Evolutionary conservation across 2,888 invertebrate genomes (phyloP).

Genomic region (Pristionchus arcanus): DNA sequence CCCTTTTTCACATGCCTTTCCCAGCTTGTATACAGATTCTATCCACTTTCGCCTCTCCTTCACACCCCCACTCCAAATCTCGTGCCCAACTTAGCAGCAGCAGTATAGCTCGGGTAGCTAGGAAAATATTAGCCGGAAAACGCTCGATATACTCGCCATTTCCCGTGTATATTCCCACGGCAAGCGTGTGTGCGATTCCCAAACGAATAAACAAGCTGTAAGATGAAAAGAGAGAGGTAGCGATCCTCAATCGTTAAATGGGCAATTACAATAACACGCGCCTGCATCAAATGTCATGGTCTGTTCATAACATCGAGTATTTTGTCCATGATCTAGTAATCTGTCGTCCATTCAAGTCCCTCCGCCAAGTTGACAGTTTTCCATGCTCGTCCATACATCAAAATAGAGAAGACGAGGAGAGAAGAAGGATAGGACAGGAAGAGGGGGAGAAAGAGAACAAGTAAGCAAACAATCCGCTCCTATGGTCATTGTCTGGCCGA

Average conservation of each 20-base stretch:
- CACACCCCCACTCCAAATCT: slow-evolving; percentile 24
- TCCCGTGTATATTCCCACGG: slow-evolving; percentile 9
- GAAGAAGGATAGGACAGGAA: slow-evolving; percentile 1
- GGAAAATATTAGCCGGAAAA: slow-evolving; percentile 27
- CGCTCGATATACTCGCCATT: not conserved
- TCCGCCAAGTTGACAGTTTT: not conserved
- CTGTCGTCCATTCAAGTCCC: not conserved
- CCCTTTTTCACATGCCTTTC: not conserved
- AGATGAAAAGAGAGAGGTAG: not conserved
- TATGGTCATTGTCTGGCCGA: not conserved
- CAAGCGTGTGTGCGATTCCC: not conserved
- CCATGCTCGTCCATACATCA: not conserved
- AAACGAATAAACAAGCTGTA: slow-evolving; percentile 12
- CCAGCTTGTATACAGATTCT: slow-evolving; percentile 32
- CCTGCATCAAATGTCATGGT: not conserved
- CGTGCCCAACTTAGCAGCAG: not conserved
- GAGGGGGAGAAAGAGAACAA: not conserved
- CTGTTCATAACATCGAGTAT: not conserved
- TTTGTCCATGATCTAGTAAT: not conserved
- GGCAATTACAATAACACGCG: not conserved
- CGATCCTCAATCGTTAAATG: slow-evolving; percentile 6
- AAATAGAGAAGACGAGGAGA: not conserved
- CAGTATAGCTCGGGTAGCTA: not conserved
- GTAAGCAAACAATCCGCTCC: not conserved
- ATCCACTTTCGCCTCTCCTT: slow-evolving; percentile 4